Evolutionary conservation across 2,113 vertebrate genomes (phyloP).

Genomic region (Probosciger aterrimus): DNA sequence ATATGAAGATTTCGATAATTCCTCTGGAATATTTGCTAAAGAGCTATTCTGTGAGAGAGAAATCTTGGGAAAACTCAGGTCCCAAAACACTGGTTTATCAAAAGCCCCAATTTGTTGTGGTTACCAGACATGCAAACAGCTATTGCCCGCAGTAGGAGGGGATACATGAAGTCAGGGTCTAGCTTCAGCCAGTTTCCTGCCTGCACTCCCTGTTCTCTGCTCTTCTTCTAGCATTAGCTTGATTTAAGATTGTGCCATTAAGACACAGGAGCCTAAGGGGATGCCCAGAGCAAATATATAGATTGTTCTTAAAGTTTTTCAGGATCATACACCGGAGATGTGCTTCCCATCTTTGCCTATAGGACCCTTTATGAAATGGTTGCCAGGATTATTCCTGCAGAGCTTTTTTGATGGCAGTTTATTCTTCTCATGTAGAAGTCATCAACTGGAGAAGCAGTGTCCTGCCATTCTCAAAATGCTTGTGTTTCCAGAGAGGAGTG

Average conservation of each 20-base stretch:
- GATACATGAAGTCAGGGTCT: neutral
- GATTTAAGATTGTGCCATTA: neutral
- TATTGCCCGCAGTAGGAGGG: neutral
- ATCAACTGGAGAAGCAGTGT: neutral
- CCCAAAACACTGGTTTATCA: neutral
- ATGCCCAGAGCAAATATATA: neutral
- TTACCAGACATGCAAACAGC: neutral
- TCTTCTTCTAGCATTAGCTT: neutral
- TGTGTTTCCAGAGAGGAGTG: neutral
- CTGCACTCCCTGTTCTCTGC: neutral
- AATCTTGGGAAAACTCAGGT: neutral
- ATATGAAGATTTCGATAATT: neutral
- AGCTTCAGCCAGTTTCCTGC: neutral
- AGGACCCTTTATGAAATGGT: neutral
- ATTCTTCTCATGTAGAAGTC: neutral
- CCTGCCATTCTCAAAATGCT: neutral
- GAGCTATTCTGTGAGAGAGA: neutral
- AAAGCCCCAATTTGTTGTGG: neutral
- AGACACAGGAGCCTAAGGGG: constrained; percentile 7
- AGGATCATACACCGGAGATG: neutral
- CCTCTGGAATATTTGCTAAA: neutral
- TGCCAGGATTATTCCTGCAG: neutral
- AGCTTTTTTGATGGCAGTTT: neutral
- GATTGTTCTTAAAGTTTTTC: neutral
- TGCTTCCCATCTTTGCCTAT: neutral